phyloP scores from a whole-genome alignment of 2,888 invertebrate genomes.

The Euplagia quadripunctaria region DNA sequence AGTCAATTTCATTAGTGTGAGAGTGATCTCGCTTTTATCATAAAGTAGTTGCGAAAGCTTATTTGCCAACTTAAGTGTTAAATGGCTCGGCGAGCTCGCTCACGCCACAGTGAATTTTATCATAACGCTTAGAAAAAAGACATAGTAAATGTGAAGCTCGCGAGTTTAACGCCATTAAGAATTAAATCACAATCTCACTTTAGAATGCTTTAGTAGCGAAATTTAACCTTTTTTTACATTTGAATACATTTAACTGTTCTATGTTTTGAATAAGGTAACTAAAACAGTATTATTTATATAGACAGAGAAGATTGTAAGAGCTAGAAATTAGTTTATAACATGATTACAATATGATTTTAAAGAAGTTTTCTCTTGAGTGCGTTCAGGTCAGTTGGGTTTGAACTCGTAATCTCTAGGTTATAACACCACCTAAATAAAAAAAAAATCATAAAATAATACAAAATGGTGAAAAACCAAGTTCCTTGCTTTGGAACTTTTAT shows the following conservation, averaged over 20 bases:
- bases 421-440: no score
- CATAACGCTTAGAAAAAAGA: conserved; percentile 12
- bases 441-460: no score
- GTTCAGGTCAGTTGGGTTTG: no score
- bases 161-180: conserved; percentile 4
- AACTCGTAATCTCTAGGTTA: no score
- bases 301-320: no score
- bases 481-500: no score
- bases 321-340: no score
- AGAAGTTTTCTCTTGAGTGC: no score
- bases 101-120: conserved; percentile 15
- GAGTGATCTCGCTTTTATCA: conserved; percentile 5
- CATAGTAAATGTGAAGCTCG: conserved; percentile 3
- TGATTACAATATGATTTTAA: no score
- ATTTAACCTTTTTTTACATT: background rate
- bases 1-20: conserved; percentile 3
- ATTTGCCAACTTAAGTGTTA: conserved; percentile 19
- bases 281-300: no score
- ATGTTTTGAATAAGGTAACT: background rate
- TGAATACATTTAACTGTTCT: background rate
- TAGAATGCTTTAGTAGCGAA: background rate
- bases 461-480: no score
- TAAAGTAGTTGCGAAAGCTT: conserved; percentile 12
- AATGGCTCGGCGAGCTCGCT: conserved; percentile 9
- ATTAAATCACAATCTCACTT: conserved; percentile 10